Evolutionary conservation across 2,888 invertebrate species (phyloP), one percentile per base, ranked within the genome.

Genomic region (Drosophila longiperda): DNA sequence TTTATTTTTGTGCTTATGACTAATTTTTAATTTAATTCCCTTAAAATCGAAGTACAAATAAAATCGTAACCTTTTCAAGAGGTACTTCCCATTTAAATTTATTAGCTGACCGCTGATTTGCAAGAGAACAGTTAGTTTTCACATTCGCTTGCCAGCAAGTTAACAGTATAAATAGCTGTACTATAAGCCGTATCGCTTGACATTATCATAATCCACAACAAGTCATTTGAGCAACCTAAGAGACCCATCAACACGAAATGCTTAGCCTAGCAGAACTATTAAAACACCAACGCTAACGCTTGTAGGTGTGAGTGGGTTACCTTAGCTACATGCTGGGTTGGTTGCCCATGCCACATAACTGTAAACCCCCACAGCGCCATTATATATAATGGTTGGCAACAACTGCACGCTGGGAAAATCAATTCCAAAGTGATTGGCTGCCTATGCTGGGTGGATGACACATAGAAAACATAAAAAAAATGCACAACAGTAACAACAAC

Each of bases 201-300:
- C 45, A 62, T 57, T 63, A 42, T 48, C 64, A 8, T 71, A 72
- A 59, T 71, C 63, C 63, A 71, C 45, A 63, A 55, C 63, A 72
- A 57, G 69, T 62, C 49, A 57, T 69, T 57, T 52, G 52, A 55
- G 52, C 40, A 33, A 40, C 60, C 49, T 66, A 48, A 53, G 57
- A 52, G 66, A 40, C 34, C 63, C 72, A 66, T 75, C 69, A 62
- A 59, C 62, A 55, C 42, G 40, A 67, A 77, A 57, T 58, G 74
- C 74, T 70, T 66, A 59, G 73, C 63, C 70, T 70, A 67, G 59
- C 78, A 70, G 70, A 78, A 82, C 79, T 82, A 79, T 79, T 82
- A 71, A 82, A 74, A 74, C 0, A 12, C 1, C 26, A 26, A 5
- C 32, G 0, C 26, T 33, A 5, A n/a, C 34, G 2, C 8, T 9